phyloP scores from a whole-genome alignment of 2,113 vertebrate species.

The Porphyrio hochstetteri region DNA sequence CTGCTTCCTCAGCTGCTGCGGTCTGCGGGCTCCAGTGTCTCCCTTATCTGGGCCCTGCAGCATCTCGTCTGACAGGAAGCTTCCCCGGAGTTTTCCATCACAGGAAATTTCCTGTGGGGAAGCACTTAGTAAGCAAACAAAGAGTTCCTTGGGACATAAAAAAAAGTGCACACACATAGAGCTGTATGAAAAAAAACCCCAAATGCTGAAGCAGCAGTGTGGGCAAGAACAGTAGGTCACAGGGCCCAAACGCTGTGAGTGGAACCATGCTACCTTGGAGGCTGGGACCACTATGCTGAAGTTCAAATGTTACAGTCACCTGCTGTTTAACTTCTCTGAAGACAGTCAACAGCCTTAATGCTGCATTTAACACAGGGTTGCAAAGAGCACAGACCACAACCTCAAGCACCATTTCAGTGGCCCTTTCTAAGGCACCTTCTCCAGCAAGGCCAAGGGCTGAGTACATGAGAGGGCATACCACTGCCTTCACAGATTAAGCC shows the following conservation, averaged over 20 bases:
- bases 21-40: background rate
- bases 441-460: background rate
- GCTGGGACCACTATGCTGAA: background rate
- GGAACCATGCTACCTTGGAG: background rate
- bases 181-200: background rate
- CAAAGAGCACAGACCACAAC: background rate
- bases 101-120: constrained; percentile 84
- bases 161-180: background rate
- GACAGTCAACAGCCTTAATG: background rate
- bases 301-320: background rate
- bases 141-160: constrained; percentile 34
- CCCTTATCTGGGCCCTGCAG: constrained; percentile 72
- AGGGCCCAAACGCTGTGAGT: background rate
- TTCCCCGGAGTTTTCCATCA: constrained; percentile 75
- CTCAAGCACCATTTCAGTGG: background rate
- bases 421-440: background rate
- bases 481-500: background rate
- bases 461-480: fast-evolving
- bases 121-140: constrained; percentile 69
- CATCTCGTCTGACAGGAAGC: constrained; percentile 73
- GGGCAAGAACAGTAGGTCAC: background rate
- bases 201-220: background rate
- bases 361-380: background rate
- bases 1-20: background rate
- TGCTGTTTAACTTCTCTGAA: background rate